A percentile compares a stretch with the other conserved stretches of the same genome.
Conservation (phyloP, 2,888 invertebrate genomes). For the Stenodema calcarata region DNA sequence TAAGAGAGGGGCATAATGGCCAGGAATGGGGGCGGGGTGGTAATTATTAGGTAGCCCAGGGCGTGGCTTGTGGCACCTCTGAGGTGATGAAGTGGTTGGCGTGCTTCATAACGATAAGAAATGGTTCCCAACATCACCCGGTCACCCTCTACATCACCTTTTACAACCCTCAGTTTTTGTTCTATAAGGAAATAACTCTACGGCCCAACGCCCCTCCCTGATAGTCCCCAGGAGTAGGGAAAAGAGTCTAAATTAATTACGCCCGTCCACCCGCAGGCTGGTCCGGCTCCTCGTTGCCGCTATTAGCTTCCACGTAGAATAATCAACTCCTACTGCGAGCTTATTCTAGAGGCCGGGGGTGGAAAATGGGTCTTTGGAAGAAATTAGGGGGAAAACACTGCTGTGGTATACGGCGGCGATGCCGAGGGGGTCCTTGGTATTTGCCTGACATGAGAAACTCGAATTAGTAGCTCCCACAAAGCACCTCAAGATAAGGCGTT, state of each 20-base stretch:
- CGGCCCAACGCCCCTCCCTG: too few species aligned
- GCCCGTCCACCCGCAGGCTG: neutral
- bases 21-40: neutral
- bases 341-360: neutral
- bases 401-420: neutral
- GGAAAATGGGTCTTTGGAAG: neutral
- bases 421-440: neutral
- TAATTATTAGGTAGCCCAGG: constrained; percentile 6
- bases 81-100: constrained; percentile 43
- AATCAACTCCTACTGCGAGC: constrained; percentile 16
- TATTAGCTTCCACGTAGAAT: neutral
- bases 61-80: constrained; percentile 32
- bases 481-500: constrained; percentile 6
- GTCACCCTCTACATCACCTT: constrained; percentile 31
- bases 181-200: too few species aligned
- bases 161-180: neutral
- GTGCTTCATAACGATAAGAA: constrained; percentile 43
- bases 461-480: constrained; percentile 16
- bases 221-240: too few species aligned
- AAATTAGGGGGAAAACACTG: neutral
- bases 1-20: neutral
- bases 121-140: constrained; percentile 30
- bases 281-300: neutral
- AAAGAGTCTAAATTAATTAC: neutral
- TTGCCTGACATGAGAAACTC: constrained; percentile 29